A percentile compares a stretch with the other conserved stretches of the same genome.
Evolutionary conservation across 2,888 invertebrate genomes (phyloP).

Genomic region (Lycophotia porphyrea): DNA sequence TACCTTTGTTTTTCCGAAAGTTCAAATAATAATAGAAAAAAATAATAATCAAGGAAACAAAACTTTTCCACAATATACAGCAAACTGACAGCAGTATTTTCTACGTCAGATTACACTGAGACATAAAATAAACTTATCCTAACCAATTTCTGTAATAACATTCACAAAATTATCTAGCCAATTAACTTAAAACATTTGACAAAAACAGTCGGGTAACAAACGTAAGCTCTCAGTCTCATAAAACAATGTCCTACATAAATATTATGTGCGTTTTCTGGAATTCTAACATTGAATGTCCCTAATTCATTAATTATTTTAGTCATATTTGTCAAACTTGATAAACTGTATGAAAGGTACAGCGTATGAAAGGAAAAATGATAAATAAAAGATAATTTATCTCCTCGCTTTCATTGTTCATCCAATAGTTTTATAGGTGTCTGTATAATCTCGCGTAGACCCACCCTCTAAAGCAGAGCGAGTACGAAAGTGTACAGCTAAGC

Average conservation of each 20-base stretch:
- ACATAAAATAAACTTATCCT: conserved; percentile 3
- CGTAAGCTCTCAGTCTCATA: background rate
- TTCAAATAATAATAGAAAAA: background rate
- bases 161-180: background rate
- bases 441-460: background rate
- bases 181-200: conserved; percentile 6
- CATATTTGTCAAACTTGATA: background rate
- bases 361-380: background rate
- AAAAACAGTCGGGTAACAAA: background rate
- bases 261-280: background rate
- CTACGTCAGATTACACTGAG: background rate
- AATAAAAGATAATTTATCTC: background rate
- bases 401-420: background rate
- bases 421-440: background rate
- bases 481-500: no score
- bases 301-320: background rate
- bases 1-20: background rate
- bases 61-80: background rate
- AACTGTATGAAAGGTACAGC: background rate
- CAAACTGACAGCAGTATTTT: background rate
- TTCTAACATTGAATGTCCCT: background rate
- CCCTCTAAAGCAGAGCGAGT: background rate
- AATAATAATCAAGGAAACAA: background rate
- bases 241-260: background rate
- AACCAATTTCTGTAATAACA: conserved; percentile 2